These are phyloP conservation scores for Litocranius walleri DNA, from an alignment of 2,113 vertebrate species.

Conservation along the genomic window DNA sequence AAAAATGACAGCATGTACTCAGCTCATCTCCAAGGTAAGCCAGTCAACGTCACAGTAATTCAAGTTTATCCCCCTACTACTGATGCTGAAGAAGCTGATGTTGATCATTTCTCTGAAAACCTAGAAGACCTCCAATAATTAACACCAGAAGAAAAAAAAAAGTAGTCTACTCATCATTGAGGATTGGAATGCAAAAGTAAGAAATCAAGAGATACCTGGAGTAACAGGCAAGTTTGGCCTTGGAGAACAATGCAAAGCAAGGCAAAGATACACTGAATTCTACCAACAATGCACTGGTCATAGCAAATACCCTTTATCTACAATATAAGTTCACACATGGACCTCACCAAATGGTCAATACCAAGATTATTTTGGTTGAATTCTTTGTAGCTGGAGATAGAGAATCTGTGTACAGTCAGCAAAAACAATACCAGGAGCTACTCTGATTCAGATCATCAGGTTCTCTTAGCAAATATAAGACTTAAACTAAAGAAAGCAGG, in stretches of 20 bases:
- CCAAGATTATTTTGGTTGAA: neutral
- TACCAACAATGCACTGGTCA: neutral
- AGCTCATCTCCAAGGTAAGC: neutral
- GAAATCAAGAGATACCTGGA: neutral
- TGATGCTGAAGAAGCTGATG: neutral
- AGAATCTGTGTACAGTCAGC: neutral
- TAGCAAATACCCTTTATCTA: neutral
- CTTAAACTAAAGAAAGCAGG: neutral
- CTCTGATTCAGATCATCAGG: neutral
- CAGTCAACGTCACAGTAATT: neutral
- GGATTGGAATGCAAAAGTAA: neutral
- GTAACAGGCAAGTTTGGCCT: neutral
- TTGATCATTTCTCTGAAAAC: neutral
- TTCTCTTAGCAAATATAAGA: neutral
- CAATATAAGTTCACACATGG: neutral
- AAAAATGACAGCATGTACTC: neutral
- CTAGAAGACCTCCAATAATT: too few relatives aligned
- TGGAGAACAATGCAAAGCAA: neutral
- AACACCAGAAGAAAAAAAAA: too few relatives aligned
- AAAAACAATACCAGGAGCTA: neutral
- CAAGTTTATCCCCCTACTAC: neutral
- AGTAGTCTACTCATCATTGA: neutral
- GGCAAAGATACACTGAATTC: neutral
- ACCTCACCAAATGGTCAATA: neutral
- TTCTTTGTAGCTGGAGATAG: neutral